Evolutionary conservation across 2,797 vertebrate species (phyloP), one percentile per base, ranked within the genome.

Genomic region (Typhlichthys eigenmanni): DNA sequence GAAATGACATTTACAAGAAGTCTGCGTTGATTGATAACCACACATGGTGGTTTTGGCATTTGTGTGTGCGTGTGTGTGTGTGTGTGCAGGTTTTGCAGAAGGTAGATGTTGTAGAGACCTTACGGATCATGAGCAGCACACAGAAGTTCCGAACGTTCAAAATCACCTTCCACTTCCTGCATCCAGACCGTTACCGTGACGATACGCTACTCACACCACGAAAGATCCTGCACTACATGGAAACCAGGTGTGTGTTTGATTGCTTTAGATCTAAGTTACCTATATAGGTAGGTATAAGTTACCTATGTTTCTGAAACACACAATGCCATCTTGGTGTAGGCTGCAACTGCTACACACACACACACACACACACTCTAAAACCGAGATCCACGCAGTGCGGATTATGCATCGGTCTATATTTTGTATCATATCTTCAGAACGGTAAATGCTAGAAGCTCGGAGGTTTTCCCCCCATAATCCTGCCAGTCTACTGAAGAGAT

Each of bases 181-280:
- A 93, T 2, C 76, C 83, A 0, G 88, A 93, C 0, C 92, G 83
- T 19, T 98, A 98, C 79, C 71, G 72, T 53, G 92, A 95, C 0
- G 96, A 98, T 58, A 98, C 95, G 61, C 90, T 92, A 60, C 73
- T 98, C 24, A 87, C 84, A 1, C 95, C 97, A 0, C 74, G 85
- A 43, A 83, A 94, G 68, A 93, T 99, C 73, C 86, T 99, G n/a
- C 85, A 52, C 71, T 98, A 93, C 80, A 95, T 99, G 94, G 97
- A 99, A 86, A 93, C 85, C 0, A 93, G 89, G 97, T 96, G 43
- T 47, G 84, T 66, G 62, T 11, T 2, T 17, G 24, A 51, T 45
- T 13, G 13, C 47, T 10, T 58, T 10, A 12, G 17, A 8, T 24
- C 3, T 24, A 24, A 24, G 24, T 24, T 24, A 24, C 24, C 24